These are phyloP conservation scores for Loris lydekkerianus DNA, from an alignment of 2,797 vertebrate genomes.

Conservation along the genomic window DNA sequence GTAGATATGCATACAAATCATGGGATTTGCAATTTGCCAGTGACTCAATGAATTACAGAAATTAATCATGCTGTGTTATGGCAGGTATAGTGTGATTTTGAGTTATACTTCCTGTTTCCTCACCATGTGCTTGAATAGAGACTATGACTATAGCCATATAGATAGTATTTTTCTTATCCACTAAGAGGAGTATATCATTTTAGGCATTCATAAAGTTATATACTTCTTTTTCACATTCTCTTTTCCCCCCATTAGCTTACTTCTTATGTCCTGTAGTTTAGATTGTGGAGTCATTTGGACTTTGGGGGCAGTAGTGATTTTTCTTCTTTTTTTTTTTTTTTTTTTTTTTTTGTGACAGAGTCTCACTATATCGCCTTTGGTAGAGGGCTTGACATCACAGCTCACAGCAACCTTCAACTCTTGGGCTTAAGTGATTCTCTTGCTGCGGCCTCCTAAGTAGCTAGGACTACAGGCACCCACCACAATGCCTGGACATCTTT, in stretches of 20 bases:
- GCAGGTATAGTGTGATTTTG: neutral
- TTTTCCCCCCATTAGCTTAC: neutral
- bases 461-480: too few species aligned
- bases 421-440: too few species aligned
- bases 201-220: neutral
- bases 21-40: neutral
- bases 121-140: constrained; percentile 42
- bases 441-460: too few species aligned
- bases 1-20: neutral
- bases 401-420: too few species aligned
- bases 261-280: neutral
- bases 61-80: constrained; percentile 6
- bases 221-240: neutral
- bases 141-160: constrained; percentile 10
- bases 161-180: constrained; percentile 1
- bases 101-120: neutral
- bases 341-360: too few species aligned
- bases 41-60: constrained; percentile 38
- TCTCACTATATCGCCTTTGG: too few species aligned
- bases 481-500: too few species aligned
- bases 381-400: too few species aligned
- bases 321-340: too few species aligned
- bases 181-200: neutral
- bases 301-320: neutral
- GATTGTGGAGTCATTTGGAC: neutral